These are phyloP conservation scores for Neofelis nebulosa DNA, from an alignment of 2,113 vertebrate genomes.

Conservation along the genomic window DNA sequence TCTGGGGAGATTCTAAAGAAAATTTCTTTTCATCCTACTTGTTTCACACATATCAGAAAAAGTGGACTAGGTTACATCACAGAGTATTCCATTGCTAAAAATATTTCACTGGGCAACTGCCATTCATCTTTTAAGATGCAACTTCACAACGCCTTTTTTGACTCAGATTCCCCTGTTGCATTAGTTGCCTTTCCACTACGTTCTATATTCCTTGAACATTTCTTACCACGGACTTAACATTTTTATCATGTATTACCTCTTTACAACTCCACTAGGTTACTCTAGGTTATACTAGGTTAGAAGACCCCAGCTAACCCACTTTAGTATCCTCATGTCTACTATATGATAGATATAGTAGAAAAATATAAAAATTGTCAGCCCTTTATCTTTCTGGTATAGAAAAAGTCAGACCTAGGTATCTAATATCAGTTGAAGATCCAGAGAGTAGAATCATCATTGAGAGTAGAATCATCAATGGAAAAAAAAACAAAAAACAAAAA, in stretches of 20 bases:
- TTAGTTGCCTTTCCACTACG: background rate
- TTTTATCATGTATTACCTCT: background rate
- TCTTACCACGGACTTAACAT: background rate
- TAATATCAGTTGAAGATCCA: background rate
- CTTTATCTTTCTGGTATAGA: background rate
- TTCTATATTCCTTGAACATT: background rate
- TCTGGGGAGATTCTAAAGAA: background rate
- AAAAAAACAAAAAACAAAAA: too few relatives aligned
- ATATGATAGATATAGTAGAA: background rate
- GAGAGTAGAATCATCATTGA: background rate
- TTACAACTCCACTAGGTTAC: background rate
- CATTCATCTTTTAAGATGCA: background rate
- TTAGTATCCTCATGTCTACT: background rate
- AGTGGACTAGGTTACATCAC: background rate
- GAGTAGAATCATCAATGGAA: background rate
- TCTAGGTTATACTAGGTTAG: background rate
- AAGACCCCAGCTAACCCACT: background rate
- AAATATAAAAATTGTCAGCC: background rate
- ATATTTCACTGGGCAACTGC: background rate
- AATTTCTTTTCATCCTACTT: background rate
- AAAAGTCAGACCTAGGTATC: background rate
- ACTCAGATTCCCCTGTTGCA: background rate
- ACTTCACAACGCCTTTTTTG: background rate
- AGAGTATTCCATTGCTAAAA: background rate
- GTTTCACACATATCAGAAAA: background rate